Evolutionary conservation across 2,888 invertebrate species (phyloP), one percentile per base, ranked within the genome.

Genomic region (Pandemis corylana): DNA sequence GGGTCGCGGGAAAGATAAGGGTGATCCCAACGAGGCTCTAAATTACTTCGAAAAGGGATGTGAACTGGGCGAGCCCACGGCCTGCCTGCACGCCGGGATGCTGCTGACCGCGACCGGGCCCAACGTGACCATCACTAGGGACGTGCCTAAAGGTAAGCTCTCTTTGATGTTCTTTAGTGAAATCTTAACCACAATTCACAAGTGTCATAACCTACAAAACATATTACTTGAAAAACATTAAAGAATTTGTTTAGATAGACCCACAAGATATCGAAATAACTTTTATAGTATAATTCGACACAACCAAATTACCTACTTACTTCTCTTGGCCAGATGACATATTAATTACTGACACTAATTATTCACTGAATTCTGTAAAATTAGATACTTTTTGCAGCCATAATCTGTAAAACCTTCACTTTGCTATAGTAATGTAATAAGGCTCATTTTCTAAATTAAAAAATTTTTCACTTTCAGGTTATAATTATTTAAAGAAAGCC

Each of bases 11-110:
- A 81, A 81, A 36, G 89, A 88, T 0, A 95, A 96, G 80, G 93
- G 95, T 20, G 95, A 97, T 82, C 87, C 94, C 0, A 86, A 87
- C n/a, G 95, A 95, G 76, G 97, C 97, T 0, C 95, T 96, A 79
- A 91, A 95, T 65, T 98, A 98, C 87, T 97, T 97, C 82, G 96
- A 96, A 74, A 97, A 96, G 85, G 98, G 97, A 0, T 99, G 99
- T 86, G 95, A 96, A 9, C 87, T 96, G 0, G 95, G 96, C 15
- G 96, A 97, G 78, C 90, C 96, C 0, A 96, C 95, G 70, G 96
- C 97, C 0, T 98, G 98, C 84, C 88, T 97, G 63, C 96, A 97
- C 83, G 96, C 97, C 6, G 98, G 97, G 0, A 87, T 97, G 76
- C 85, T 97, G 78, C 90, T 96, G 20, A 95, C 96, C 0, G 95